A percentile compares a stretch with the other conserved stretches of the same genome.
Evolutionary conservation across 2,888 invertebrate species (phyloP).

Genomic region (Synergus itoensis): DNA sequence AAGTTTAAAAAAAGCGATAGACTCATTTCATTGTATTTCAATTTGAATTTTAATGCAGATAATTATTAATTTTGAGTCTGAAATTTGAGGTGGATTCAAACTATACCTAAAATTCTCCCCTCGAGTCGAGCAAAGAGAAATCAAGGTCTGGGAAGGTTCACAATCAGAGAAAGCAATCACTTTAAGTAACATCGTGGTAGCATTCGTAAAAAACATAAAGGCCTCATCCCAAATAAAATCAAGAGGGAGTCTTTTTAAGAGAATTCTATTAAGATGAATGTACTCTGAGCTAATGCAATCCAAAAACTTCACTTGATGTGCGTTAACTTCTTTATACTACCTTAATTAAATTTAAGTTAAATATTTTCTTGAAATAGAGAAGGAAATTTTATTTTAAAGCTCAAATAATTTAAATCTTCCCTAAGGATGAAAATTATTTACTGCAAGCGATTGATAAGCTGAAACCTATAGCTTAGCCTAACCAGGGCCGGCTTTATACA

Average conservation of each 20-base stretch:
- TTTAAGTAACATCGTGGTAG: neutral
- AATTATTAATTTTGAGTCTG: no score
- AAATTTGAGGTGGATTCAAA: neutral
- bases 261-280: neutral
- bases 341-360: neutral
- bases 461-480: neutral
- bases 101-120: neutral
- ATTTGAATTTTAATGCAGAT: no score
- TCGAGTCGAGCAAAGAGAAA: neutral
- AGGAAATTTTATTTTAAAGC: neutral
- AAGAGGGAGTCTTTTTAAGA: neutral
- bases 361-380: neutral
- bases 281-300: neutral
- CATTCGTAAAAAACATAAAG: neutral
- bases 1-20: no score
- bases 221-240: neutral
- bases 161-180: neutral
- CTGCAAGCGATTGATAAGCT: neutral
- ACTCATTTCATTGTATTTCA: no score
- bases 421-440: no score
- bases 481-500: no score
- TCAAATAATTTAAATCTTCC: no score
- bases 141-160: neutral
- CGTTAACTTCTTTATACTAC: neutral
- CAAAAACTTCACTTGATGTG: neutral